Percentiles rank a stretch among this genome's conserved stretches.
These are phyloP conservation scores for Sylvilagus bachmani DNA, from an alignment of 2,113 vertebrate species.

Conservation along the genomic window DNA sequence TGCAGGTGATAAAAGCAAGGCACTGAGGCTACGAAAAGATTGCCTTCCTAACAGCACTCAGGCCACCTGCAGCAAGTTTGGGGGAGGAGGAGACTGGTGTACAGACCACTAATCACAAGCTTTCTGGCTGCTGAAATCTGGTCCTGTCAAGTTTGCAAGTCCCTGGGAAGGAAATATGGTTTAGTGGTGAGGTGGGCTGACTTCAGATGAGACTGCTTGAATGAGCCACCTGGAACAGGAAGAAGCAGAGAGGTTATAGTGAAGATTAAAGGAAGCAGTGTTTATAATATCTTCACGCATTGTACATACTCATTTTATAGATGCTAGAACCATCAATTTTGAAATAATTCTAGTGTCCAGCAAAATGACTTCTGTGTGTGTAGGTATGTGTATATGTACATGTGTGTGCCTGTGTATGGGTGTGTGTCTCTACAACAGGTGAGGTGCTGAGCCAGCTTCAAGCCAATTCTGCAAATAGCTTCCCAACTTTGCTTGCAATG, in stretches of 20 bases:
- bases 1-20: neutral
- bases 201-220: neutral
- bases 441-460: neutral
- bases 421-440: neutral
- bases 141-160: neutral
- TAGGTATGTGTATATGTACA: no score
- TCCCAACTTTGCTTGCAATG: neutral
- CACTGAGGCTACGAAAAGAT: neutral
- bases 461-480: neutral
- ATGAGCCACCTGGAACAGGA: neutral
- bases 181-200: no score
- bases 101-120: neutral
- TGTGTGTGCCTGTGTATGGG: neutral
- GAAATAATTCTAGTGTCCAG: neutral
- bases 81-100: neutral
- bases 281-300: neutral
- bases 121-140: neutral
- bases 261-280: neutral
- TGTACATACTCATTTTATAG: neutral
- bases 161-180: neutral
- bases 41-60: neutral
- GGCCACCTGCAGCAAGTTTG: no score
- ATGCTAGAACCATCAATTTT: neutral
- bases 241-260: neutral
- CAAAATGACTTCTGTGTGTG: neutral